phyloP scores from a whole-genome alignment of 2,113 vertebrate genomes.

The Strigops habroptila region DNA sequence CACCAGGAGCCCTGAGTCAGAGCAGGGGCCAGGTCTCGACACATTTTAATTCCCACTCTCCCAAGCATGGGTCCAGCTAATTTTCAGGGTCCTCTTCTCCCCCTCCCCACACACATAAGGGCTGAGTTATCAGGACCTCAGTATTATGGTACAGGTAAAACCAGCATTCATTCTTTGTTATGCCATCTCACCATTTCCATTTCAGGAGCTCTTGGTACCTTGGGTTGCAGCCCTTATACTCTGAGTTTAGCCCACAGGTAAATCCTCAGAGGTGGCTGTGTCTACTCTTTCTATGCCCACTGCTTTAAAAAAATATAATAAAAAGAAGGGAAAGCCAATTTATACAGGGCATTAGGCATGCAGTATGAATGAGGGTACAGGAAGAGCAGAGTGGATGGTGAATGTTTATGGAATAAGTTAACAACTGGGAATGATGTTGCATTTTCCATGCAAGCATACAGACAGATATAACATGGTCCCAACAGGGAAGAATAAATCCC shows the following conservation, averaged over 20 bases:
- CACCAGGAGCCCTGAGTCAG: neutral
- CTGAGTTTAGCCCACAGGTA: neutral
- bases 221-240: neutral
- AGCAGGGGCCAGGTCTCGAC: neutral
- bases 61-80: neutral
- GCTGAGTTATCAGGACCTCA: neutral
- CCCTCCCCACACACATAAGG: neutral
- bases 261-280: neutral
- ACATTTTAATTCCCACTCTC: neutral
- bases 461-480: conserved; percentile 63
- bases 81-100: neutral
- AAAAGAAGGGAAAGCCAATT: conserved; percentile 41
- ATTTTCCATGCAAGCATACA: conserved; percentile 66
- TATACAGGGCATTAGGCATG: conserved; percentile 61
- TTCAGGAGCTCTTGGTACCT: neutral
- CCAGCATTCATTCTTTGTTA: conserved; percentile 1
- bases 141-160: neutral
- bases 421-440: conserved; percentile 67
- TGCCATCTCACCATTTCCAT: neutral
- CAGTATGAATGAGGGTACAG: conserved; percentile 52
- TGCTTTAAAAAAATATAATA: neutral
- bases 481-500: conserved; percentile 58
- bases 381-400: conserved; percentile 24
- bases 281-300: neutral
- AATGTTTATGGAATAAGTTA: conserved; percentile 62